Conservation (phyloP, 2,888 invertebrate genomes). For the Camponotus fellah region DNA sequence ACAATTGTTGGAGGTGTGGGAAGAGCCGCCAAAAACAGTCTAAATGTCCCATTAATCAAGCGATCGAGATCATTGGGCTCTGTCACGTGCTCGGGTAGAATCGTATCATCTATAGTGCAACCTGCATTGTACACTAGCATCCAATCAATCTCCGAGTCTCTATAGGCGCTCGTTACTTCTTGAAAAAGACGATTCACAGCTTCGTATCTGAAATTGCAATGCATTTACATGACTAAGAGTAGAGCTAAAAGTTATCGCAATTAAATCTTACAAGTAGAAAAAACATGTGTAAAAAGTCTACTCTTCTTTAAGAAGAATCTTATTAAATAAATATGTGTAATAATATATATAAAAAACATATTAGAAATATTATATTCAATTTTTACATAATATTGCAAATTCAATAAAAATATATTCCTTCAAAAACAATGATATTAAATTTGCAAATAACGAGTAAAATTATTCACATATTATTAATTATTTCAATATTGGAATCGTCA, state of each 20-base stretch:
- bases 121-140: constrained; percentile 94
- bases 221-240: neutral
- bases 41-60: constrained; percentile 88
- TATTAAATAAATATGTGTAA: neutral
- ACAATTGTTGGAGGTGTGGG: constrained; percentile 90
- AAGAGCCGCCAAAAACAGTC: constrained; percentile 88
- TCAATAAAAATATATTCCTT: too few relatives aligned
- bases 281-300: neutral
- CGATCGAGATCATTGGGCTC: constrained; percentile 89
- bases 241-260: neutral
- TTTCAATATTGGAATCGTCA: too few relatives aligned
- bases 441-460: too few relatives aligned
- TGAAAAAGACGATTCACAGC: constrained; percentile 75
- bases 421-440: too few relatives aligned
- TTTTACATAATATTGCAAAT: too few relatives aligned
- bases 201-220: constrained; percentile 77
- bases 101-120: constrained; percentile 95
- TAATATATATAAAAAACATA: neutral
- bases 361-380: neutral
- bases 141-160: constrained; percentile 91
- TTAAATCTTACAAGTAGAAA: neutral
- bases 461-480: too few relatives aligned
- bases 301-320: neutral
- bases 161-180: constrained; percentile 84
- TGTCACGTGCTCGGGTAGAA: constrained; percentile 94